Base-by-base conservation (phyloP, 2,113 vertebrate genomes). In the Megaceryle maxima region DNA sequence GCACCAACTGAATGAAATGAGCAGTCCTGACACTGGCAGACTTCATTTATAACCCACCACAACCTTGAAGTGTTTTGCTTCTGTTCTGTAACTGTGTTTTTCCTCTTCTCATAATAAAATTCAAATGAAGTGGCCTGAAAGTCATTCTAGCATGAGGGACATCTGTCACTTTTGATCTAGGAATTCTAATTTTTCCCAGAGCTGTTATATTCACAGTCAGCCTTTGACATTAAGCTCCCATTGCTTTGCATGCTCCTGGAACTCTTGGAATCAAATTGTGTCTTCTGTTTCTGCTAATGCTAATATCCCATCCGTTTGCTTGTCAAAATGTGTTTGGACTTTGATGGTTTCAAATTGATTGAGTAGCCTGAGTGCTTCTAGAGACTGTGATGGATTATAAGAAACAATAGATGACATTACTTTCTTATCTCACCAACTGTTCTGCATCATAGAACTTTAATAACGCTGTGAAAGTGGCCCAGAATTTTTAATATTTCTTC, bases 401-500 rank as follows among this genome's bases (percentile, higher is more conserved):
- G 86, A 94, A 96, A 95, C 79, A 87, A 57, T 60, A 96, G 83
- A 89, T 90, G 76, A 84, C 22, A 15, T 53, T 66, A 62, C 24
- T 95, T 94, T 55, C 83, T 91, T 75, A 74, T 46, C 48, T 75
- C 50, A 44, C 1, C 12, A 92, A 56, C 5, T 48, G 63, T 56
- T 96, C 46, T 28, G 63, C 62, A 79, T 92, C 13, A 50, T n/a
- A 97, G 82, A 92, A 85, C 83, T 95, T 97, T 24, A 94, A 81
- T 93, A 90, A 81, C 17, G 28, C 33, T 33, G 53, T 94, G 67
- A 90, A 97, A 91, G 8, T 22, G 77, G 18, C 50, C n/a, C 56
- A 84, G n/a, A 62, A 44, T 88, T 95, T 78, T 94, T 95, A 88
- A 56, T 82, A 72, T 44, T 93, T 92, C 85, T 94, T 79, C n/a